These are phyloP conservation scores for Halichoeres trimaculatus DNA, from an alignment of 2,113 vertebrate genomes.

Conservation along the genomic window DNA sequence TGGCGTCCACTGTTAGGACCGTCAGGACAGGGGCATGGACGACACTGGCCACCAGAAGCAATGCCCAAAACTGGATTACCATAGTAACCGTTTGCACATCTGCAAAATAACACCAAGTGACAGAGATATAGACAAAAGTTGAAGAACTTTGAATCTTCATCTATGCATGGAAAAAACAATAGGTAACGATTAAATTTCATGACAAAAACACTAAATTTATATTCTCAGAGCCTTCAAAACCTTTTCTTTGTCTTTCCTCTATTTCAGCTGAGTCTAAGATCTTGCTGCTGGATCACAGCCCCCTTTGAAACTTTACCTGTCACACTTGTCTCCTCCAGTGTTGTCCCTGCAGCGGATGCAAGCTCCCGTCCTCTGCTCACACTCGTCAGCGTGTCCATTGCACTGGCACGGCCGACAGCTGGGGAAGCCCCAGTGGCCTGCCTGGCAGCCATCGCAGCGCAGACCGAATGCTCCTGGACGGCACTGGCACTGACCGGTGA, in stretches of 20 bases:
- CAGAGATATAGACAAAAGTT: too few relatives aligned
- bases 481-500: slow-evolving; percentile 91
- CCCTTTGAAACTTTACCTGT: slow-evolving; percentile 84
- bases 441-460: slow-evolving; percentile 90
- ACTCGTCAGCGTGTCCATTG: slow-evolving; percentile 88
- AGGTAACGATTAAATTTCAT: too few relatives aligned
- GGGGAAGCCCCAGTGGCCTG: slow-evolving; percentile 95
- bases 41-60: slow-evolving; percentile 85
- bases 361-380: slow-evolving; percentile 86
- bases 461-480: slow-evolving; percentile 88
- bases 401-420: slow-evolving; percentile 90
- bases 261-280: too few relatives aligned
- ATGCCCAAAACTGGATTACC: slow-evolving; percentile 89
- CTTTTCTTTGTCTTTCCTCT: neutral
- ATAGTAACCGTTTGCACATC: slow-evolving; percentile 89
- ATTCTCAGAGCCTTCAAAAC: neutral
- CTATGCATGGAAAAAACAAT: too few relatives aligned
- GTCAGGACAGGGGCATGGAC: slow-evolving; percentile 94
- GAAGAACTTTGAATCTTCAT: too few relatives aligned
- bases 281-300: too few relatives aligned
- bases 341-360: slow-evolving; percentile 91
- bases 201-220: neutral
- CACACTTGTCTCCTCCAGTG: slow-evolving; percentile 90
- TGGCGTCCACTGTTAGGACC: slow-evolving; percentile 88
- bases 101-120: slow-evolving; percentile 47